phyloP scores from a whole-genome alignment of 53 echinoderm and acorn worm genomes.

The Holothuria leucospilota region DNA sequence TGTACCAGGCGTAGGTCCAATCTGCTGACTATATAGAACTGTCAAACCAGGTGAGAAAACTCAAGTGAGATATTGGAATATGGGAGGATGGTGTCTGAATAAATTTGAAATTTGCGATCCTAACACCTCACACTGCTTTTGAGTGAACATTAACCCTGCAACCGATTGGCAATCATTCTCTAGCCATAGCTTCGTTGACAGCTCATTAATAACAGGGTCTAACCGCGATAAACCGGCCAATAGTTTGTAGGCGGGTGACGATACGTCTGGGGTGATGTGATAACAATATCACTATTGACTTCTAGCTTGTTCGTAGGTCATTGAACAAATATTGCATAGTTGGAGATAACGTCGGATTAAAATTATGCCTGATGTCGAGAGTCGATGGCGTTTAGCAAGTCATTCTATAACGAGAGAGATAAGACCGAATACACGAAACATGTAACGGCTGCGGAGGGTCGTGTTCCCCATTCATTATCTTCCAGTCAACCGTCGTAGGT shows the following conservation, averaged over 20 bases:
- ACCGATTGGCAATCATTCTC: slow-evolving; percentile 34
- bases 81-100: neutral
- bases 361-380: too few relatives aligned
- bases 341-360: slow-evolving; percentile 20
- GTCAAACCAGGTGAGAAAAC: slow-evolving; percentile 13
- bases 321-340: slow-evolving; percentile 23
- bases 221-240: slow-evolving; percentile 42
- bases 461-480: too few relatives aligned
- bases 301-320: slow-evolving; percentile 34
- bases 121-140: neutral
- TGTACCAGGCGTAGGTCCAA: too few relatives aligned
- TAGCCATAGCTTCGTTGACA: slow-evolving; percentile 23
- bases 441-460: too few relatives aligned
- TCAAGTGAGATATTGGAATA: neutral
- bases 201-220: slow-evolving; percentile 37
- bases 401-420: too few relatives aligned
- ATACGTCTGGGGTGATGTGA: slow-evolving; percentile 39
- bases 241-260: slow-evolving; percentile 37
- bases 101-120: neutral
- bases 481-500: too few relatives aligned
- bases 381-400: too few relatives aligned
- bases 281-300: slow-evolving; percentile 43
- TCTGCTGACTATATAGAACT: too few relatives aligned
- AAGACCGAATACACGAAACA: too few relatives aligned
- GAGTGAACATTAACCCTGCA: slow-evolving; percentile 27